phyloP scores from a whole-genome alignment of 1,140 invertebrate genomes.

The Xylocopa sonorina region DNA sequence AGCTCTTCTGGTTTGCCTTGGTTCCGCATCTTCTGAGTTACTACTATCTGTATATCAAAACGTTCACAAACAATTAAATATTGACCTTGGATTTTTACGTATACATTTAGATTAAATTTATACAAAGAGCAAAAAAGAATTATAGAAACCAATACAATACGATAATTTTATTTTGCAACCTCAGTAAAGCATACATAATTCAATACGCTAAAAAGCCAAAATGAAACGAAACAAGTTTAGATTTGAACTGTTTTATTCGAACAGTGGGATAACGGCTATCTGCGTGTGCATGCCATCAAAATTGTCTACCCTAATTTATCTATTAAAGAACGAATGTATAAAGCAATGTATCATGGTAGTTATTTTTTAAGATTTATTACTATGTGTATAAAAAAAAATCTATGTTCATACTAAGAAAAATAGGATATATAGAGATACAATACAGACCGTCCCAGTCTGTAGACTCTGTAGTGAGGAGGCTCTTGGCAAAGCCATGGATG shows the following conservation, averaged over 20 bases:
- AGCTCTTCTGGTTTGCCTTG: conserved; percentile 76
- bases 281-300: conserved; percentile 15
- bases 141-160: neutral
- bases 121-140: conserved; percentile 7
- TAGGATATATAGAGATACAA: conserved; percentile 57
- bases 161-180: neutral
- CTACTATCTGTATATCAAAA: conserved; percentile 73
- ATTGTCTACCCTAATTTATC: neutral
- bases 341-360: neutral
- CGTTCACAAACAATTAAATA: conserved; percentile 8
- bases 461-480: conserved; percentile 81
- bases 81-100: conserved; percentile 8
- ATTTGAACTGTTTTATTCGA: neutral
- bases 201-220: neutral
- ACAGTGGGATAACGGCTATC: neutral
- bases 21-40: conserved; percentile 73
- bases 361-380: neutral
- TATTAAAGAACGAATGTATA: neutral
- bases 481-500: conserved; percentile 83
- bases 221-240: neutral
- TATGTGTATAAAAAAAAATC: neutral
- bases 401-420: conserved; percentile 28
- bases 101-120: neutral
- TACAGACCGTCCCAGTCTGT: conserved; percentile 82
- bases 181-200: neutral